Evolutionary conservation across 53 echinoderm and acorn worm genomes (phyloP).

Genomic region (Arbacia lixula): DNA sequence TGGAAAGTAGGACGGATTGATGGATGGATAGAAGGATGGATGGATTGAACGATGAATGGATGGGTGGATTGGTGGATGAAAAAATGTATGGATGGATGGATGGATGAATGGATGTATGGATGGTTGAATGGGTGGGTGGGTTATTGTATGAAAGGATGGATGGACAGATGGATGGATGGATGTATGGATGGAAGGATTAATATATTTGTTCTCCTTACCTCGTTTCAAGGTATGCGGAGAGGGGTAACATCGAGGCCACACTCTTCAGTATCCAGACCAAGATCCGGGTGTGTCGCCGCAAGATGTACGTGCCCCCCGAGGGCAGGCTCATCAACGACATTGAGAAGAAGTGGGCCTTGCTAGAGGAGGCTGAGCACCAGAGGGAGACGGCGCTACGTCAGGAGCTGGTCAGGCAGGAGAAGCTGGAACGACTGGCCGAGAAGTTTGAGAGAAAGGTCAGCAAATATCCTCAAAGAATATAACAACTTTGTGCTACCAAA

Average conservation of each 20-base stretch:
- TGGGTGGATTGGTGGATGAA: too few relatives aligned
- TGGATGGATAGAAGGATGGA: too few relatives aligned
- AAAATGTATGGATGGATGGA: too few relatives aligned
- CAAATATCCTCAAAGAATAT: neutral
- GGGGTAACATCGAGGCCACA: conserved; percentile 92
- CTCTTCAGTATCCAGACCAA: conserved; percentile 83
- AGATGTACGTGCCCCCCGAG: conserved; percentile 81
- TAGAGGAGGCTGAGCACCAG: conserved; percentile 86
- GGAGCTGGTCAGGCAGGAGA: conserved; percentile 90
- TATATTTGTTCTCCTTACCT: neutral
- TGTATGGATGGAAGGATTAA: neutral
- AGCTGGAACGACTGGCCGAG: conserved; percentile 87
- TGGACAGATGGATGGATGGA: too few relatives aligned
- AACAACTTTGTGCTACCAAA: too few relatives aligned
- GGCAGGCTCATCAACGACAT: conserved; percentile 84
- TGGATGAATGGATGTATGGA: too few relatives aligned
- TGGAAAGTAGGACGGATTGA: too few relatives aligned
- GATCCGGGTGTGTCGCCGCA: conserved; percentile 65
- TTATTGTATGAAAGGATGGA: too few relatives aligned
- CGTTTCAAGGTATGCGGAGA: conserved; percentile 72
- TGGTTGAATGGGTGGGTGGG: too few relatives aligned
- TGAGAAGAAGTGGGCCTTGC: conserved; percentile 78
- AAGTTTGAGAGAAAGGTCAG: conserved; percentile 91
- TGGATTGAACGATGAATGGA: too few relatives aligned
- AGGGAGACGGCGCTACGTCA: conserved; percentile 79